Percentiles rank a stretch among this genome's conserved stretches.
phyloP scores from a whole-genome alignment of 2,888 invertebrate species.

The Eudiplozoon nipponicum region DNA sequence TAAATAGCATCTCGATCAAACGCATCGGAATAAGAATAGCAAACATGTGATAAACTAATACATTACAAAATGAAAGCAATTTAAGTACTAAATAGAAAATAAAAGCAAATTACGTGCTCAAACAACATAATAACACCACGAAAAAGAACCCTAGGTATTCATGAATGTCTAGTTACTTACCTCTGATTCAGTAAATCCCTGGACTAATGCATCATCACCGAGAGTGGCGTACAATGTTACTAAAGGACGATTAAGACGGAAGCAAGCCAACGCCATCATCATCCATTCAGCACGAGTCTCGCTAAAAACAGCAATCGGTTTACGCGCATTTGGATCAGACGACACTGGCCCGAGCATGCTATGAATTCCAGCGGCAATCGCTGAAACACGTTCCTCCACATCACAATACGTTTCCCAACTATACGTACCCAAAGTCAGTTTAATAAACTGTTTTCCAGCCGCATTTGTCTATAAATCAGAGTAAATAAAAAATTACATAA shows the following conservation, averaged over 20 bases:
- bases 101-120: no score
- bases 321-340: conserved; percentile 26
- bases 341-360: conserved; percentile 40
- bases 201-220: conserved; percentile 72
- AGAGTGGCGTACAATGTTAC: conserved; percentile 85
- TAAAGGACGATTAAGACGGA: conserved; percentile 66
- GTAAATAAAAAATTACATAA: not conserved
- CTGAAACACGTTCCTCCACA: conserved; percentile 40
- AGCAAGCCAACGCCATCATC: conserved; percentile 69
- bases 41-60: no score
- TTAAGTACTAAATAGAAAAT: no score
- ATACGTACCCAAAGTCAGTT: conserved; percentile 55
- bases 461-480: not conserved
- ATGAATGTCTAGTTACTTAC: conserved; percentile 34
- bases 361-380: conserved; percentile 51
- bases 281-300: conserved; percentile 95
- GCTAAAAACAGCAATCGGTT: conserved; percentile 58
- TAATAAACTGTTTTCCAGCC: conserved; percentile 11
- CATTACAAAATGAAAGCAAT: no score
- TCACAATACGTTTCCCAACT: conserved; percentile 52
- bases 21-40: no score
- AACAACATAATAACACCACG: no score
- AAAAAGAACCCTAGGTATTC: no score
- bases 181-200: conserved; percentile 81
- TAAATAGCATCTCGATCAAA: no score